Conservation (phyloP, 92 coral and sea anemone species). For the Porites evermanni region DNA sequence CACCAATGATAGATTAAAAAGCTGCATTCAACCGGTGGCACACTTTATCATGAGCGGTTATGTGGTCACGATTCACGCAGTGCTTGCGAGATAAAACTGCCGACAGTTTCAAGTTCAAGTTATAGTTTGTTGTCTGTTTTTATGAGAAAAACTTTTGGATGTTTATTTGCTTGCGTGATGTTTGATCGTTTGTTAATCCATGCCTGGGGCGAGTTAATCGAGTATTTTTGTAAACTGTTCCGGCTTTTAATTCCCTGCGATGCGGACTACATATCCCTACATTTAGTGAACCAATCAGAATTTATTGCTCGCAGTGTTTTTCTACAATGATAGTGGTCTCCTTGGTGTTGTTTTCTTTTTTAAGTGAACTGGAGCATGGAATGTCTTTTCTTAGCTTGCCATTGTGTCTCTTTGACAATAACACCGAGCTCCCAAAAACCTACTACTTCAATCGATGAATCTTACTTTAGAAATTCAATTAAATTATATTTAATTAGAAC, state of each 20-base stretch:
- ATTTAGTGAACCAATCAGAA: not conserved
- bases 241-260: conserved; percentile 24
- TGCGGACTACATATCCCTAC: not conserved
- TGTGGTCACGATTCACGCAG: not conserved
- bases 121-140: too few species aligned
- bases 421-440: not conserved
- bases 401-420: not conserved
- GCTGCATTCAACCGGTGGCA: conserved; percentile 10
- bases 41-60: not conserved
- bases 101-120: not conserved
- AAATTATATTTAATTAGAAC: not conserved
- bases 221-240: conserved; percentile 17
- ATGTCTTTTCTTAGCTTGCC: not conserved
- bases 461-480: not conserved
- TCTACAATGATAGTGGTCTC: not conserved
- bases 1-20: conserved; percentile 6
- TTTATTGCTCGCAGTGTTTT: too few species aligned
- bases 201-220: conserved; percentile 1
- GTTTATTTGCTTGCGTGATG: conserved; percentile 20
- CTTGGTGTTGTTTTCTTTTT: not conserved
- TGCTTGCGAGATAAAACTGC: not conserved
- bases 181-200: conserved; percentile 1
- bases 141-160: not conserved
- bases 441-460: not conserved
- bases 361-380: not conserved